Evolutionary conservation across 2,888 invertebrate species (phyloP).

Genomic region (Tenthredo distinguenda): DNA sequence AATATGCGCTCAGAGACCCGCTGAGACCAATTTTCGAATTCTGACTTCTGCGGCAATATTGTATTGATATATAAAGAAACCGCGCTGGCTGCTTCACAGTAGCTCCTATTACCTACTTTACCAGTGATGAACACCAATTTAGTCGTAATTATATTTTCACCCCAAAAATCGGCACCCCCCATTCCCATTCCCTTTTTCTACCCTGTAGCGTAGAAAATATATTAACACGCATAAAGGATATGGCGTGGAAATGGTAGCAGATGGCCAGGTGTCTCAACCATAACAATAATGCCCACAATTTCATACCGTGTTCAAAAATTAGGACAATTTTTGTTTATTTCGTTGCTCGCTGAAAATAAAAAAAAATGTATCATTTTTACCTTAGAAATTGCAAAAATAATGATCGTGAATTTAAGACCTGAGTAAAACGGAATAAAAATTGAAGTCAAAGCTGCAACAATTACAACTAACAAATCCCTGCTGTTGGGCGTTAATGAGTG

Average conservation of each 20-base stretch:
- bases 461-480: slow-evolving; percentile 76
- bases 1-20: slow-evolving; percentile 1
- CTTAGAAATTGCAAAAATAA: background rate
- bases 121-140: slow-evolving; percentile 47
- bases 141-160: slow-evolving; percentile 47
- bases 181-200: background rate
- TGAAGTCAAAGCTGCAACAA: slow-evolving; percentile 74
- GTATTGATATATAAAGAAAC: slow-evolving; percentile 48
- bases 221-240: slow-evolving; percentile 38
- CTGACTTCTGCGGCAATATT: slow-evolving; percentile 11
- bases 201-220: slow-evolving; percentile 34
- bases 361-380: background rate
- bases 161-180: slow-evolving; percentile 45
- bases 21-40: slow-evolving; percentile 40
- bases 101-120: slow-evolving; percentile 32
- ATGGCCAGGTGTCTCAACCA: slow-evolving; percentile 41
- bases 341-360: background rate
- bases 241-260: slow-evolving; percentile 44
- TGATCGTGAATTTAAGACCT: background rate
- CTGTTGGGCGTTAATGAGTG: slow-evolving; percentile 76
- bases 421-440: slow-evolving; percentile 62
- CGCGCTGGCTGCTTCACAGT: slow-evolving; percentile 36
- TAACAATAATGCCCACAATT: slow-evolving; percentile 10
- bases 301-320: background rate
- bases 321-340: background rate